A percentile compares a stretch with the other conserved stretches of the same genome.
phyloP scores from a whole-genome alignment of 2,113 vertebrate genomes.

The Rallus limicola region DNA sequence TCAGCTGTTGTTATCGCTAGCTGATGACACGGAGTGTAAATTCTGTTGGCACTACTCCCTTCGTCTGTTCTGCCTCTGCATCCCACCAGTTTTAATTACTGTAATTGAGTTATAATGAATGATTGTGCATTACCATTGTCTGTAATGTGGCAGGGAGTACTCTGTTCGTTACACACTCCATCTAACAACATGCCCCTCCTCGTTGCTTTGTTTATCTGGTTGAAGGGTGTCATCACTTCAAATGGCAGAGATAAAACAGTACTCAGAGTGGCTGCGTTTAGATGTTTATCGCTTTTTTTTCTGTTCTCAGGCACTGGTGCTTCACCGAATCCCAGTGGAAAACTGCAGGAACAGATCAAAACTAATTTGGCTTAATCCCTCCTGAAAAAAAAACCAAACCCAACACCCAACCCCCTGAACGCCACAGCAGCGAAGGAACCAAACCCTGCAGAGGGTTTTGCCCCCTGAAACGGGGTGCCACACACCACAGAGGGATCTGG shows the following conservation, averaged over 20 bases:
- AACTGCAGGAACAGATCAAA: neutral
- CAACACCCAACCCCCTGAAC: neutral
- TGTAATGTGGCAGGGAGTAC: slow-evolving; percentile 41
- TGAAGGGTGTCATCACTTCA: neutral
- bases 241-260: neutral
- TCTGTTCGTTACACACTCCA: neutral
- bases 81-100: slow-evolving; percentile 79
- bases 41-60: slow-evolving; percentile 72
- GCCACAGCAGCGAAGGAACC: neutral
- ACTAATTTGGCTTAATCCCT: neutral
- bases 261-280: neutral
- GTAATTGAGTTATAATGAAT: slow-evolving; percentile 82
- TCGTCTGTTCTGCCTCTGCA: slow-evolving; percentile 68
- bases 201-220: slow-evolving; percentile 1
- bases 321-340: neutral
- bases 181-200: slow-evolving; percentile 1
- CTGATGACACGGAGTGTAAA: slow-evolving; percentile 74
- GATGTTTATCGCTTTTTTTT: neutral
- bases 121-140: slow-evolving; percentile 68
- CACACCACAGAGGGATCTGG: neutral
- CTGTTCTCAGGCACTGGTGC: neutral
- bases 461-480: rapidly evolving
- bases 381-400: neutral
- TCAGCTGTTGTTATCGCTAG: slow-evolving; percentile 74
- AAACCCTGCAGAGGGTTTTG: neutral